These are phyloP conservation scores for Trichechus manatus DNA, from an alignment of 2,113 vertebrate species.

Conservation along the genomic window DNA sequence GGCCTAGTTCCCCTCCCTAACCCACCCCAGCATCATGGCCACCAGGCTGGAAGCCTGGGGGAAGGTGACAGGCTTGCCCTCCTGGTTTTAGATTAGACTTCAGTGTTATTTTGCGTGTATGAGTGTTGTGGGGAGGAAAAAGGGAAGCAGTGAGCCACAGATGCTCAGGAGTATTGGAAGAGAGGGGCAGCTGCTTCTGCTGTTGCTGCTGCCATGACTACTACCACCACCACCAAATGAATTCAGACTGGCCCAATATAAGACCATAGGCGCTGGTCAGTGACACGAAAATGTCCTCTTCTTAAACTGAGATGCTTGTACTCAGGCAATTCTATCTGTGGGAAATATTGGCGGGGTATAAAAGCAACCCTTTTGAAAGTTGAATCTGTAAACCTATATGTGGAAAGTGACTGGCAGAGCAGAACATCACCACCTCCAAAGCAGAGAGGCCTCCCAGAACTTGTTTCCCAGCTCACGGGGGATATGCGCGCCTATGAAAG, in stretches of 20 bases:
- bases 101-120: not conserved
- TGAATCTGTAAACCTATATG: constrained; percentile 43
- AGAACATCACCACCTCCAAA: constrained; percentile 43
- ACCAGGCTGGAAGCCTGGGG: constrained; percentile 14
- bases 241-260: not conserved
- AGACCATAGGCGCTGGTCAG: constrained; percentile 10
- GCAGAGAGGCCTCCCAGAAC: constrained; percentile 55
- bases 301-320: constrained; percentile 40
- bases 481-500: constrained; percentile 55
- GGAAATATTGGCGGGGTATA: constrained; percentile 47
- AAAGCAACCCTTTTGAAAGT: constrained; percentile 46
- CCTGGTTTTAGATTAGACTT: constrained; percentile 48
- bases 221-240: not conserved
- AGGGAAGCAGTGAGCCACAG: not conserved
- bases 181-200: not conserved
- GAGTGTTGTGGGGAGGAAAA: not conserved
- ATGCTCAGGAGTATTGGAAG: not conserved
- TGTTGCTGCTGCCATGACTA: not conserved
- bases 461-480: constrained; percentile 63
- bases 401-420: constrained; percentile 59
- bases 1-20: not conserved
- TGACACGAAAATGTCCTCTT: not conserved
- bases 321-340: constrained; percentile 8
- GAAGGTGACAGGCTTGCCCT: not conserved
- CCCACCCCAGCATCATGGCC: not conserved